These are phyloP conservation scores for Coleophora flavipennella DNA, from an alignment of 2,888 invertebrate genomes.

Conservation along the genomic window DNA sequence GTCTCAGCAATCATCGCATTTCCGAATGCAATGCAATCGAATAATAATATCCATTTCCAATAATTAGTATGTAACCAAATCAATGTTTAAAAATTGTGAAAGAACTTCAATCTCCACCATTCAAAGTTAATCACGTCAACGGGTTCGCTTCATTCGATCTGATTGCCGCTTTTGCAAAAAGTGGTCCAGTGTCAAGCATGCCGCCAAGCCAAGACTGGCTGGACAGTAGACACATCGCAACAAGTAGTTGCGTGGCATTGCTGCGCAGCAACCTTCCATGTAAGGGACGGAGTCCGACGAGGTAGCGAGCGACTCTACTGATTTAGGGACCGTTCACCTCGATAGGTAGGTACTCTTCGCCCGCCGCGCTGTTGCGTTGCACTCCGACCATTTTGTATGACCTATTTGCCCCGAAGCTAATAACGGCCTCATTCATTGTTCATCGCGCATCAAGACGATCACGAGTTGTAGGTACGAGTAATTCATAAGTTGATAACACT, in stretches of 20 bases:
- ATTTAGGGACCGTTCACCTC: constrained; percentile 47
- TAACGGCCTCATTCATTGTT: constrained; percentile 7
- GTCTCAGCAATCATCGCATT: too few relatives aligned
- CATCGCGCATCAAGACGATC: too few relatives aligned
- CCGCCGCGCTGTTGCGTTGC: constrained; percentile 21
- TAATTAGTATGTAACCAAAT: too few relatives aligned
- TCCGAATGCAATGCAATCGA: too few relatives aligned
- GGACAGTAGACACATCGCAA: background rate
- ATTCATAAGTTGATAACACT: too few relatives aligned
- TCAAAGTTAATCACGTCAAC: constrained; percentile 7
- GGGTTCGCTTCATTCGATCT: constrained; percentile 7
- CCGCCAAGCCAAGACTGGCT: too few relatives aligned
- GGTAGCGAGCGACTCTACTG: constrained; percentile 28
- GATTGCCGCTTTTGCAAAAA: constrained; percentile 19
- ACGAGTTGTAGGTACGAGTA: too few relatives aligned
- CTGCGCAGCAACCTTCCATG: constrained; percentile 56
- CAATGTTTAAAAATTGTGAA: too few relatives aligned
- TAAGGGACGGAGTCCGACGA: constrained; percentile 35
- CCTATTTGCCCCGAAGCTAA: constrained; percentile 13
- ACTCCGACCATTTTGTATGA: constrained; percentile 19
- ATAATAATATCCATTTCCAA: too few relatives aligned
- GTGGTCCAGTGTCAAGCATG: constrained; percentile 15
- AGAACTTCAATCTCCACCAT: background rate
- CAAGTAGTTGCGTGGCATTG: background rate
- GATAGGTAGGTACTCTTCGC: too few relatives aligned